Base-by-base conservation (phyloP, 2,888 invertebrate species). In the Melangyna quadrimaculata region DNA sequence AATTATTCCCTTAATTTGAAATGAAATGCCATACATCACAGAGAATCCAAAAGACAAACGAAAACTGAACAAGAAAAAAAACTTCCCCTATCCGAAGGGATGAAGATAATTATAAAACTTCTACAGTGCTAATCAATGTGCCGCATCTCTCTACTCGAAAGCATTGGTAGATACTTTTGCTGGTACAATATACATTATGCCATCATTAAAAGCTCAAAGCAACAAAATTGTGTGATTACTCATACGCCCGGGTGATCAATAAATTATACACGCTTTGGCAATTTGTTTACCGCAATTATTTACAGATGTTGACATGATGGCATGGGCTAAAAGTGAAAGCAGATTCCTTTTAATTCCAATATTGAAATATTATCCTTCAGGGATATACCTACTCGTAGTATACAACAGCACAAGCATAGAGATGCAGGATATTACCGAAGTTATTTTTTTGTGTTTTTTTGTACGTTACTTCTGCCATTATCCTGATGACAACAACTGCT, bases 221-320 rank as follows among this genome's bases (percentile, higher is more conserved):
- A 57, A 24, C 51, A 43, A 53, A 59, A 55, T 12, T 45, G 19
- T 24, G 45, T n/a, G 40, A 63, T 78, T 40, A 70, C 83, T 71
- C 74, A 79, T 71, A 79, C 73, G 79, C 63, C 70, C 57, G 48
- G 43, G 43, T 70, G 83, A 65, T 65, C 83, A 78, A 74, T 83
- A 69, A 79, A 74, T 79, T 83, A 61, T 71, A 74, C 71, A 57
- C 65, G 74, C 74, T 78, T 83, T 70, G 69, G 78, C 63, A 82
- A 73, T 78, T 78, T 74, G 73, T 65, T 78, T 83, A 78, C 82
- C 78, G 78, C 74, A 74, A 78, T 83, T 78, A 78, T 83, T 83
- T 79, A 67, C 55, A 27, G 55, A 74, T 74, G 79, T 78, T 83
- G 78, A 74, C 74, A 51, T 67, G 67, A 51, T 67, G 67, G 67